Evolutionary conservation across 2,888 invertebrate species (phyloP).

Genomic region (Alloplasta piceator): DNA sequence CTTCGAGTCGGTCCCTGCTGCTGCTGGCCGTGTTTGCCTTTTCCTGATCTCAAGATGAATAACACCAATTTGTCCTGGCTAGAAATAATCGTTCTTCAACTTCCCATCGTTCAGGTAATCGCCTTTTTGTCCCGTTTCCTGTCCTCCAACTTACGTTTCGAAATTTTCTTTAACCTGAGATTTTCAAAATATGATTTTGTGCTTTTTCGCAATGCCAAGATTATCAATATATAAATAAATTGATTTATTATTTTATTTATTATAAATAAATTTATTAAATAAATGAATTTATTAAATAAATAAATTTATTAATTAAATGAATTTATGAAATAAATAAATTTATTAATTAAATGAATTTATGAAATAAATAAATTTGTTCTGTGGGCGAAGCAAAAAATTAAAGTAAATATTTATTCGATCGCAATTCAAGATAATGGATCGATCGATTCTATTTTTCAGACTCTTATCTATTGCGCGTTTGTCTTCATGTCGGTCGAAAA

Average conservation of each 20-base stretch:
- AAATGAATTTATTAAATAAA: no score
- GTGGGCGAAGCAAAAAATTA: no score
- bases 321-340: no score
- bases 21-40: constrained; percentile 89
- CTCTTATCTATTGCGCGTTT: constrained; percentile 73
- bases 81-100: constrained; percentile 87
- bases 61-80: constrained; percentile 80
- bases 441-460: constrained; percentile 69
- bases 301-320: no score
- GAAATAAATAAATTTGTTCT: no score
- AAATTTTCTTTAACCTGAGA: no score
- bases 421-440: background rate
- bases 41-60: constrained; percentile 78
- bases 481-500: constrained; percentile 77
- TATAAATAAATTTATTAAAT: no score
- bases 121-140: background rate
- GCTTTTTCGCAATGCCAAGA: background rate
- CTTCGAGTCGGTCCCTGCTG: constrained; percentile 89
- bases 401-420: background rate
- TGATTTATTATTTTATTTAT: no score
- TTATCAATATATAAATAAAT: no score
- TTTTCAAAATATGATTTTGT: no score
- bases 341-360: no score
- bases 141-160: no score
- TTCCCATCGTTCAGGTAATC: constrained; percentile 89